phyloP scores from a whole-genome alignment of 1,140 invertebrate genomes.

The Lasioglossum albipes region DNA sequence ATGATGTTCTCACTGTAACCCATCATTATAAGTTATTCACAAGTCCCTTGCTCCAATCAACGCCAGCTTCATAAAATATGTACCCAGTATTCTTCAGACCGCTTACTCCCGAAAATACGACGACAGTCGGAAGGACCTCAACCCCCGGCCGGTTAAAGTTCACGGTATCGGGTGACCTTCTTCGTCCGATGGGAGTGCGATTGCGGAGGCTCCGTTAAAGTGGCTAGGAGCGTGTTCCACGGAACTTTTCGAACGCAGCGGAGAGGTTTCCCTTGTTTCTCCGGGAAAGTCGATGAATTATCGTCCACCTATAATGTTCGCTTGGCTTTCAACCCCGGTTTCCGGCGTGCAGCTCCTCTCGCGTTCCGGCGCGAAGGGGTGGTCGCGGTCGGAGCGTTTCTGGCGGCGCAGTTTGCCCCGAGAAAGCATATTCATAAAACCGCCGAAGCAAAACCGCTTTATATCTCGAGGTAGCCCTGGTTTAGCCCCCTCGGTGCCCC shows the following conservation, averaged over 20 bases:
- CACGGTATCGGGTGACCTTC: not conserved
- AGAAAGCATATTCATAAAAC: slow-evolving; percentile 79
- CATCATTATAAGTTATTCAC: too few species aligned
- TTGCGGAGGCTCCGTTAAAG: slow-evolving; percentile 19
- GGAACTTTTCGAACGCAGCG: slow-evolving; percentile 23
- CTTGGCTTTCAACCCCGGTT: slow-evolving; percentile 62
- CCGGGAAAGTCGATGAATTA: slow-evolving; percentile 66
- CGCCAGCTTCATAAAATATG: too few species aligned
- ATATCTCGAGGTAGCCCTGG: slow-evolving; percentile 66
- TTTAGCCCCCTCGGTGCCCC: slow-evolving; percentile 26
- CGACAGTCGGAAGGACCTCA: not conserved
- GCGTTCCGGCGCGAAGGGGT: slow-evolving; percentile 46
- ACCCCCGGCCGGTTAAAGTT: not conserved
- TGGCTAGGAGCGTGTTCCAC: not conserved
- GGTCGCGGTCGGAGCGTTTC: not conserved
- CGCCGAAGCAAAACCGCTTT: slow-evolving; percentile 76
- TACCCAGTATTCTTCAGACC: too few species aligned
- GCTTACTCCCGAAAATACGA: not conserved
- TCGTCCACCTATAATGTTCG: slow-evolving; percentile 69
- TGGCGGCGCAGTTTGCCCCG: slow-evolving; percentile 19
- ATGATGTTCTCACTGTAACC: too few species aligned
- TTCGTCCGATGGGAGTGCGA: not conserved
- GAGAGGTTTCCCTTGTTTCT: slow-evolving; percentile 75
- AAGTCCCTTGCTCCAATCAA: too few species aligned
- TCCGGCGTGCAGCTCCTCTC: slow-evolving; percentile 54